phyloP scores from a whole-genome alignment of 2,797 vertebrate species.

The Smutsia temminckii region DNA sequence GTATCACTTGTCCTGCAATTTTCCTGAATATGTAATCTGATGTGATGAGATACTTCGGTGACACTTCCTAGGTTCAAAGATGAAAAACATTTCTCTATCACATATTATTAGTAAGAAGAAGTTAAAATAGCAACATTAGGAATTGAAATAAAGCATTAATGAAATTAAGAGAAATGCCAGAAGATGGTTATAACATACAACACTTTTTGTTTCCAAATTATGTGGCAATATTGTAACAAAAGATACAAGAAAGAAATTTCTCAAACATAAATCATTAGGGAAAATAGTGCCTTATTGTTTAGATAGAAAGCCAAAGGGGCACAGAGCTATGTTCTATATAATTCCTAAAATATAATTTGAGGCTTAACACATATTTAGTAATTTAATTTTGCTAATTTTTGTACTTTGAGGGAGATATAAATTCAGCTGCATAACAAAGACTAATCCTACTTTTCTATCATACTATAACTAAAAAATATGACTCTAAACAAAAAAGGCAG shows the following conservation, averaged over 20 bases:
- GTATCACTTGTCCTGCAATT: background rate
- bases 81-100: background rate
- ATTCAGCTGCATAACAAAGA: background rate
- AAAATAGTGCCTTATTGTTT: background rate
- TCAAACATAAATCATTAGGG: background rate
- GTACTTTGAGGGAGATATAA: background rate
- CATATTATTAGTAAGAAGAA: background rate
- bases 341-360: background rate
- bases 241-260: background rate
- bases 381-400: background rate
- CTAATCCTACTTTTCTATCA: background rate
- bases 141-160: background rate
- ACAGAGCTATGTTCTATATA: background rate
- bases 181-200: background rate
- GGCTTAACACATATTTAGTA: background rate
- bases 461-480: background rate
- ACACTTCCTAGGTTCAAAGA: background rate
- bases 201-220: slow-evolving; percentile 18
- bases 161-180: background rate
- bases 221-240: background rate
- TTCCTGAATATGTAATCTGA: background rate
- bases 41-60: background rate
- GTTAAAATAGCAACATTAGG: background rate
- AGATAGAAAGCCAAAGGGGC: background rate
- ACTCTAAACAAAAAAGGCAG: background rate